These are phyloP conservation scores for Albula goreensis DNA, from an alignment of 2,113 vertebrate species.

Conservation along the genomic window DNA sequence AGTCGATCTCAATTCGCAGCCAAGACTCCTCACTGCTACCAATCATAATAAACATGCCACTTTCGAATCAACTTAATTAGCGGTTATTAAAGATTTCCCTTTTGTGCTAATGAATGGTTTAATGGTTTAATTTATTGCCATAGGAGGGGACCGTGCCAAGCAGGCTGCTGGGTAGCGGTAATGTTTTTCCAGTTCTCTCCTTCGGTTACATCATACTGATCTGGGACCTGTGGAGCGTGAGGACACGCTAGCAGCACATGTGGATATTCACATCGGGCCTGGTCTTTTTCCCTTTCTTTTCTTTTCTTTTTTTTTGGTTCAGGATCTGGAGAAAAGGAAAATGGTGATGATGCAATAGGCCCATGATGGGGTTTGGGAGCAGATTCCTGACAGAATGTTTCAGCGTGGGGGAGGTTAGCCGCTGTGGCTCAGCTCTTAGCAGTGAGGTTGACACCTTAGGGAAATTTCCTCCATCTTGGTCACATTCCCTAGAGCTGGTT, in stretches of 20 bases:
- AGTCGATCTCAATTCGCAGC: background rate
- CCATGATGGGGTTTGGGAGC: background rate
- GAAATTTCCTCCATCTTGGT: background rate
- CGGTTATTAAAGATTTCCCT: slow-evolving; percentile 55
- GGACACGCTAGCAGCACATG: slow-evolving; percentile 32
- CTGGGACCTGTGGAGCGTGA: slow-evolving; percentile 38
- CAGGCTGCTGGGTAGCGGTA: slow-evolving; percentile 24
- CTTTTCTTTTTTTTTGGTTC: slow-evolving; percentile 25
- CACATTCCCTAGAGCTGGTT: background rate
- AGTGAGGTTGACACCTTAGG: background rate
- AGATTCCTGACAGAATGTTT: background rate
- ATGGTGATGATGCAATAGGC: slow-evolving; percentile 43
- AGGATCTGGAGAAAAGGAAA: slow-evolving; percentile 42
- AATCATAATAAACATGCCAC: slow-evolving; percentile 54
- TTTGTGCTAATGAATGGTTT: slow-evolving; percentile 51
- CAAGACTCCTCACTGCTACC: slow-evolving; percentile 34
- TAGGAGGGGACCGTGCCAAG: slow-evolving; percentile 33
- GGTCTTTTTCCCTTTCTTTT: slow-evolving; percentile 33
- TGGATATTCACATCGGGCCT: slow-evolving; percentile 42
- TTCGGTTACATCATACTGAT: slow-evolving; percentile 36
- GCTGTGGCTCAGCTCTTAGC: background rate
- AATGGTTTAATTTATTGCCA: slow-evolving; percentile 47
- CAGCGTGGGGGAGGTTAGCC: background rate
- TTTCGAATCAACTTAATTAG: slow-evolving; percentile 56
- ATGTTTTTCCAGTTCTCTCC: slow-evolving; percentile 32